Base-by-base conservation (phyloP, 2,888 invertebrate species). In the Argyresthia goedartella region DNA sequence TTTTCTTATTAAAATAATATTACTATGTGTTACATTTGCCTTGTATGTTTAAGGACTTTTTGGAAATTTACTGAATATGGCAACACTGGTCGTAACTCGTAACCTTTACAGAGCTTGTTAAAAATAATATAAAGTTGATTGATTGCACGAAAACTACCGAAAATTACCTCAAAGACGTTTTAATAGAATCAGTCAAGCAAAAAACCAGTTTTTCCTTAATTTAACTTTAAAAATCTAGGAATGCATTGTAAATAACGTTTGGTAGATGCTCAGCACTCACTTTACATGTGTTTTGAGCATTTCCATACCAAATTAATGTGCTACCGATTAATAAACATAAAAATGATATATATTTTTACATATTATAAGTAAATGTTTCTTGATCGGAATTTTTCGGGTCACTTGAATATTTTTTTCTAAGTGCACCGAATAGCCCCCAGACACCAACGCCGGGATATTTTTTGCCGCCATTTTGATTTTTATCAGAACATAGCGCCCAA, bases 171-270 rank as follows among this genome's bases (percentile, higher is more conserved):
- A 11, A 39, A 25, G 6, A 25, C 25, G 39, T n/a, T 39, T 39
- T 39, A 3, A 39, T 39, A 8, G 4, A 9, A 39, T 39, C 39
- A 9, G 39, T 25, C 25, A 25, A 25, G 25, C 13, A 54, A 59
- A 25, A 42, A 55, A 60, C 52, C 66, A 69, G 72, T 73, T 75
- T 75, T 77, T 71, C 71, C 75, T 73, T 50, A 33, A 11, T 73
- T 58, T 55, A 61, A 58, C 59, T 2, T 11, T 4, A 14, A 36
- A 14, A 36, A 36, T 44, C 34, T 66, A 60, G 73, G 81, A 81
- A 80, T 82, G 82, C 84, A 69, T 76, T 84, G 84, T 84, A 84
- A 77, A 84, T 85, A 85, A 84, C 76, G 68, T 80, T 75, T 76
- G 81, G 80, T 80, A 79, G 81, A 78, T 67, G 60, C 67, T 72